phyloP scores from a whole-genome alignment of 2,797 vertebrate genomes.

The Malacoctenus gilli region DNA sequence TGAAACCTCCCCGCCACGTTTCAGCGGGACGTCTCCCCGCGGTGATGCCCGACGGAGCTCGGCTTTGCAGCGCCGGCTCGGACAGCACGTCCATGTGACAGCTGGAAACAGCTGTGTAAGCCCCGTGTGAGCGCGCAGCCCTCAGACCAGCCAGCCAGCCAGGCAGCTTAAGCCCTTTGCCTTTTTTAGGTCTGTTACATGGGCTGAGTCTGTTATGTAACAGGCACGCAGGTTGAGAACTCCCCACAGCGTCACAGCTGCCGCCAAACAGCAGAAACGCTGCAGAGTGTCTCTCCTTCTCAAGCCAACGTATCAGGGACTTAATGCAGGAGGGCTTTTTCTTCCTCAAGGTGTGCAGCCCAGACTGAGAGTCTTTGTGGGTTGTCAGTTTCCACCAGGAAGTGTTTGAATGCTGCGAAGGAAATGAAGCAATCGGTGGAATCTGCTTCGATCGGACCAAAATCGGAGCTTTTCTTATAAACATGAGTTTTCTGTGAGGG shows the following conservation, averaged over 20 bases:
- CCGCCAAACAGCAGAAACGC: slow-evolving; percentile 43
- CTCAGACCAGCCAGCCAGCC: slow-evolving; percentile 42
- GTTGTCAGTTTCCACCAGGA: too few relatives aligned
- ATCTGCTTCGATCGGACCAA: too few relatives aligned
- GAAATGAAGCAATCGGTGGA: too few relatives aligned
- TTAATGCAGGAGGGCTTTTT: background rate
- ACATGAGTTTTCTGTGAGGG: too few relatives aligned
- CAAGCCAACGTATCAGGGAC: background rate
- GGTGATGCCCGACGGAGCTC: slow-evolving; percentile 10
- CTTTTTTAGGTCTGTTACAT: slow-evolving; percentile 73
- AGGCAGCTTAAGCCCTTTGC: slow-evolving; percentile 70
- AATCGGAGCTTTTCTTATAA: too few relatives aligned
- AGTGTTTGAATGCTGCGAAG: too few relatives aligned
- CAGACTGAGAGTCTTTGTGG: too few relatives aligned
- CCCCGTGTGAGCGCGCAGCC: slow-evolving; percentile 16
- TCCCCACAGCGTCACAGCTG: slow-evolving; percentile 59
- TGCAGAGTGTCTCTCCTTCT: slow-evolving; percentile 22
- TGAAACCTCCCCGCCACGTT: slow-evolving; percentile 2
- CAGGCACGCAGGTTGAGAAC: slow-evolving; percentile 57
- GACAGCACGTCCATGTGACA: slow-evolving; percentile 47
- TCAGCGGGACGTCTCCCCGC: background rate
- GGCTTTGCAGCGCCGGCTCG: slow-evolving; percentile 9
- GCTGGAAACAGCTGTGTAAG: slow-evolving; percentile 54
- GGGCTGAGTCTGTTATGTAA: slow-evolving; percentile 73
- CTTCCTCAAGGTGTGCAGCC: background rate